Percentiles rank a stretch among this genome's conserved stretches.
Conservation (phyloP, 2,888 invertebrate species). For the Branchellion lobata region DNA sequence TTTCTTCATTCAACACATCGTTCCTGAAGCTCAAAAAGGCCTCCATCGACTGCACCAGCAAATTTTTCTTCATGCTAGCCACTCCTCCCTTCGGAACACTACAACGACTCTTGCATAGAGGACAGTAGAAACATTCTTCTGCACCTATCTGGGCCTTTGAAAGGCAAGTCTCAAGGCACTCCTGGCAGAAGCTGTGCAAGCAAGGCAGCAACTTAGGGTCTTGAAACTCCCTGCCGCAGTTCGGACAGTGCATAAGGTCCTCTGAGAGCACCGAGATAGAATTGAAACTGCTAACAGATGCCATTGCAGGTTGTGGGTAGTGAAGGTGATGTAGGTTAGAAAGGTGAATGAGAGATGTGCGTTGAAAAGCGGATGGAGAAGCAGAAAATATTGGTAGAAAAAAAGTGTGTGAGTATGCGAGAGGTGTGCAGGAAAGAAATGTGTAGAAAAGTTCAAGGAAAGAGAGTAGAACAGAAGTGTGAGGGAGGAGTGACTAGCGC, state of each 20-base stretch:
- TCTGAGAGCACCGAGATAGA: slow-evolving; percentile 17
- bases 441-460: too few relatives aligned
- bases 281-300: slow-evolving; percentile 30
- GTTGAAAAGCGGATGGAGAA: too few relatives aligned
- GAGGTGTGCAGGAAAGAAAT: too few relatives aligned
- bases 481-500: too few relatives aligned
- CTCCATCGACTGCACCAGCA: slow-evolving; percentile 50
- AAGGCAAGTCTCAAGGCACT: slow-evolving; percentile 53
- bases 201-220: slow-evolving; percentile 55
- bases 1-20: slow-evolving; percentile 28
- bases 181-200: slow-evolving; percentile 56
- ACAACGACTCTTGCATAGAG: slow-evolving; percentile 50
- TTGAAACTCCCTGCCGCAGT: slow-evolving; percentile 54
- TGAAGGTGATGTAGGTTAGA: too few relatives aligned
- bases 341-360: too few relatives aligned
- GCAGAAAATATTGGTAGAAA: too few relatives aligned
- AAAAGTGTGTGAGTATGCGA: too few relatives aligned
- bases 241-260: slow-evolving; percentile 48
- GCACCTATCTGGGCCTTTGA: slow-evolving; percentile 47
- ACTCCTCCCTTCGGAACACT: slow-evolving; percentile 50
- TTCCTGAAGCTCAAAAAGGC: slow-evolving; percentile 49
- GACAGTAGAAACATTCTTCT: slow-evolving; percentile 52
- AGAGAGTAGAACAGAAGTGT: too few relatives aligned
- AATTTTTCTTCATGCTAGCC: slow-evolving; percentile 48
- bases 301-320: not conserved